Conservation (phyloP, 2,113 vertebrate species). For the Hippocampus guttulatus region DNA sequence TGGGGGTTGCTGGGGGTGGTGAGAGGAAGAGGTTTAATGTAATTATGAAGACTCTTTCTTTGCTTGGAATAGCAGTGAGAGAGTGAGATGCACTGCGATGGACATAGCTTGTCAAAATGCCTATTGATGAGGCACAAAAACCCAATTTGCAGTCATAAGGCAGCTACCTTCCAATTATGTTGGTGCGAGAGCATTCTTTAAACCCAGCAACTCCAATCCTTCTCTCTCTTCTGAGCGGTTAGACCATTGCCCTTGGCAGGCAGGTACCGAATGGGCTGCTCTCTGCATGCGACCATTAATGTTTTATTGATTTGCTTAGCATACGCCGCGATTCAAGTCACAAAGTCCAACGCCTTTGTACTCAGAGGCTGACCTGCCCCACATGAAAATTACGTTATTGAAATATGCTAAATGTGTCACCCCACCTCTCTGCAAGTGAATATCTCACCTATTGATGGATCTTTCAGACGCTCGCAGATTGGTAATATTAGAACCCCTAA, state of each 20-base stretch:
- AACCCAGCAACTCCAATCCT: constrained; percentile 79
- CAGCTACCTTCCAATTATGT: constrained; percentile 83
- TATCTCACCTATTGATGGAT: constrained; percentile 69
- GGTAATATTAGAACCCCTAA: constrained; percentile 63
- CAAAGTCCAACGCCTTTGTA: constrained; percentile 70
- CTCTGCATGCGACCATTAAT: constrained; percentile 72
- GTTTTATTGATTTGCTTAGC: constrained; percentile 77
- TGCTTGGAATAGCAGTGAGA: constrained; percentile 72
- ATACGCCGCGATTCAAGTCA: constrained; percentile 68
- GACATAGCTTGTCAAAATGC: constrained; percentile 90
- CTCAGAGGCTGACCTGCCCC: constrained; percentile 66
- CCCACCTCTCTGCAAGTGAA: constrained; percentile 47
- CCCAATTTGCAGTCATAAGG: constrained; percentile 88
- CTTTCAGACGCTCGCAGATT: constrained; percentile 60
- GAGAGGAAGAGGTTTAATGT: constrained; percentile 77
- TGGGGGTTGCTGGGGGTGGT: constrained; percentile 68
- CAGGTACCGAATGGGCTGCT: constrained; percentile 74
- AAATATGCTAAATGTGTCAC: constrained; percentile 72
- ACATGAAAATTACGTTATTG: constrained; percentile 74
- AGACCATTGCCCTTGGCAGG: constrained; percentile 72
- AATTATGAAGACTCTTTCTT: constrained; percentile 91
- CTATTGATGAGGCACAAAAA: constrained; percentile 87
- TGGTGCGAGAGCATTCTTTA: constrained; percentile 78
- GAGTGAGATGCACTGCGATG: constrained; percentile 81
- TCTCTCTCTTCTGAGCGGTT: constrained; percentile 68